Evolutionary conservation across 2,113 vertebrate genomes (phyloP).

Genomic region (Epinephelus moara): DNA sequence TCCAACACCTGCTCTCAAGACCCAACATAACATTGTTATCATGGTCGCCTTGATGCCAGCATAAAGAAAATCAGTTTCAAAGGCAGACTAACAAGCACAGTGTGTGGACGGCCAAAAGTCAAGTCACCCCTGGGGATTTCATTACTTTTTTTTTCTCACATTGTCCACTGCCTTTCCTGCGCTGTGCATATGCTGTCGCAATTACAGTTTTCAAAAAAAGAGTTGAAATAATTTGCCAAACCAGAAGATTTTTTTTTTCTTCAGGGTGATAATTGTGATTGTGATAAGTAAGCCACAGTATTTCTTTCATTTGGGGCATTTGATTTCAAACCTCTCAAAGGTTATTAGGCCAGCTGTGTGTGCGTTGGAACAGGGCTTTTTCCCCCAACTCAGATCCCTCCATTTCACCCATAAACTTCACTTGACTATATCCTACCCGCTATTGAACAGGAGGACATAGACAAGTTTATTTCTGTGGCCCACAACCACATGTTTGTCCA

Average conservation of each 20-base stretch:
- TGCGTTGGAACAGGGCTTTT: background rate
- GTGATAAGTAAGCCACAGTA: constrained; percentile 29
- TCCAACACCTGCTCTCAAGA: constrained; percentile 33
- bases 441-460: background rate
- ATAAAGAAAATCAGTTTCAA: constrained; percentile 51
- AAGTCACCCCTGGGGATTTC: constrained; percentile 37
- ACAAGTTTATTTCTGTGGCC: background rate
- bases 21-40: constrained; percentile 42
- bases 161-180: constrained; percentile 19
- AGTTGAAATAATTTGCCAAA: constrained; percentile 36
- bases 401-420: constrained; percentile 1
- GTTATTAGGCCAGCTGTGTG: constrained; percentile 17
- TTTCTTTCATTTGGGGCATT: background rate
- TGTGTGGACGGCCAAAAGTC: constrained; percentile 30
- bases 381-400: background rate
- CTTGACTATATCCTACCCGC: background rate
- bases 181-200: constrained; percentile 20
- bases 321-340: constrained; percentile 16
- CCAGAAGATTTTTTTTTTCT: constrained; percentile 7
- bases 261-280: background rate
- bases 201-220: constrained; percentile 38
- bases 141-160: constrained; percentile 12
- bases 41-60: constrained; percentile 43
- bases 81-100: constrained; percentile 59
- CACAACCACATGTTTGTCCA: background rate